Percentiles rank a stretch among this genome's conserved stretches.
Conservation (phyloP, 2,113 vertebrate species). For the Oreochromis niloticus region DNA sequence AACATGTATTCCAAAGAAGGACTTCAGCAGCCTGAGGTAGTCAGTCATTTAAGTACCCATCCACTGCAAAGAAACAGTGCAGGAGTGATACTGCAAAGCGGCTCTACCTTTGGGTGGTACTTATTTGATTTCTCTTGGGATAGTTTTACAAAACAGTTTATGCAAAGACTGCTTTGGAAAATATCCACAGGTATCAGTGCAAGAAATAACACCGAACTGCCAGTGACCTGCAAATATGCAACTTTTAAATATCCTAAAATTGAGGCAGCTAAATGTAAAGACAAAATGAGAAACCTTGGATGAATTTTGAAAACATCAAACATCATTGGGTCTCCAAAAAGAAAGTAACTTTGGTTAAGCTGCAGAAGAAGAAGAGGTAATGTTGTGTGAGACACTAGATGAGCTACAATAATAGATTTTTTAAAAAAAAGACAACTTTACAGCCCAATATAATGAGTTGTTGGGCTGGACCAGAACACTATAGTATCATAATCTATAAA, state of each 20-base stretch:
- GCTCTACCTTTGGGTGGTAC: neutral
- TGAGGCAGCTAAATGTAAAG: neutral
- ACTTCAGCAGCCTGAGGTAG: neutral
- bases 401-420: neutral
- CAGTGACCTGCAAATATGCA: neutral
- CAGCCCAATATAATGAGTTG: neutral
- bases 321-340: neutral
- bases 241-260: neutral
- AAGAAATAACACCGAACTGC: neutral
- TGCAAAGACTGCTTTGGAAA: neutral
- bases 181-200: neutral
- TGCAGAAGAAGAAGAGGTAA: neutral
- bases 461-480: neutral
- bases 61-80: neutral
- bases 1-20: neutral
- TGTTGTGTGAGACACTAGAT: neutral
- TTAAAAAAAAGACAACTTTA: neutral
- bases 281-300: neutral
- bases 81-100: neutral
- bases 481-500: neutral
- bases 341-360: neutral
- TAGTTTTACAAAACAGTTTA: neutral
- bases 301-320: neutral
- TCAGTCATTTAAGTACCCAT: neutral
- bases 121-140: accelerated